A percentile compares a stretch with the other conserved stretches of the same genome.
These are phyloP conservation scores for Podarcis muralis DNA, from an alignment of 2,113 vertebrate genomes.

Conservation along the genomic window DNA sequence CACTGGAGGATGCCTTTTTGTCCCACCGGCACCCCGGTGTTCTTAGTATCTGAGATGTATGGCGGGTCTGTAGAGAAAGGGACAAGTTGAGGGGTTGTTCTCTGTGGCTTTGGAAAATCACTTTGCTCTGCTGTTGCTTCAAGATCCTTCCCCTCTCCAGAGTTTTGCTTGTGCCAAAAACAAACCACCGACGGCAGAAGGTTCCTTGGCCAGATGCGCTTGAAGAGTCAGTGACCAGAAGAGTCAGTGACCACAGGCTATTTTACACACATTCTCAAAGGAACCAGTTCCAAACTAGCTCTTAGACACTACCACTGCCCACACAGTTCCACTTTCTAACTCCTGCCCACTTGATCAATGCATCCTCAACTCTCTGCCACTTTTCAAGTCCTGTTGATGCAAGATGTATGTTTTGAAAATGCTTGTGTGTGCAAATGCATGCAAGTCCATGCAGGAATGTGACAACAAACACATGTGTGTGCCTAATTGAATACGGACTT, in stretches of 20 bases:
- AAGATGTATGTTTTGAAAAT: background rate
- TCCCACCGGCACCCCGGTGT: constrained; percentile 88
- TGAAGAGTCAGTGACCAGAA: rapidly evolving
- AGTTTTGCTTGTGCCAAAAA: rapidly evolving
- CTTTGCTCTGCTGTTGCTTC: background rate
- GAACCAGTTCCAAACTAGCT: background rate
- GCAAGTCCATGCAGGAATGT: background rate
- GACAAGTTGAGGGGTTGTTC: rapidly evolving
- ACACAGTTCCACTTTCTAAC: background rate
- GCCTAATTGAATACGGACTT: background rate
- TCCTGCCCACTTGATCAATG: background rate
- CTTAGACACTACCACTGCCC: background rate
- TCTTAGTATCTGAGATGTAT: constrained; percentile 88
- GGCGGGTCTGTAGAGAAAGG: constrained; percentile 83
- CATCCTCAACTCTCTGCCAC: too few species aligned
- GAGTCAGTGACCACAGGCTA: rapidly evolving
- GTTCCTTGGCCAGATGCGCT: background rate
- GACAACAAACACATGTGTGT: background rate
- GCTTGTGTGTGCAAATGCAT: background rate
- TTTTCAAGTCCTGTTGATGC: background rate
- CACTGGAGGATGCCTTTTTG: constrained; percentile 91
- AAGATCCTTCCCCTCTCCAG: background rate
- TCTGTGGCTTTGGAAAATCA: background rate
- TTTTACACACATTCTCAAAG: background rate
- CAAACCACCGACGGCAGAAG: background rate